phyloP scores from a whole-genome alignment of 1,140 invertebrate genomes.

The Apis laboriosa region DNA sequence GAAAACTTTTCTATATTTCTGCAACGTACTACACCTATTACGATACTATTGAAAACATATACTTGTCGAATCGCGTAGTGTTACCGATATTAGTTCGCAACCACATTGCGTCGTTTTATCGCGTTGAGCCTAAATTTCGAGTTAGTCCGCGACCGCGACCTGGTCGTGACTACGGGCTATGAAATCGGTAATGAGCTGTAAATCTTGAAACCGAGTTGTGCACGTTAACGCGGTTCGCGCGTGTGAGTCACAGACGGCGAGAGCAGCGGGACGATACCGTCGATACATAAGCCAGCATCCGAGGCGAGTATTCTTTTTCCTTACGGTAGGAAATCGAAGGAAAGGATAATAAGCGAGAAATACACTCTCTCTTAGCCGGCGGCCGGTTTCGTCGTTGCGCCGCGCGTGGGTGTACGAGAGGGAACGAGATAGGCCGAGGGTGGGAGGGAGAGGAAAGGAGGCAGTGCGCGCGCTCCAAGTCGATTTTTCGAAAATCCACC shows the following conservation, averaged over 20 bases:
- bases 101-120: background rate
- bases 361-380: conserved; percentile 70
- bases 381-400: conserved; percentile 64
- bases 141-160: conserved; percentile 32
- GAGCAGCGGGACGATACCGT: conserved; percentile 55
- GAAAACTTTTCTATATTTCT: too few species aligned
- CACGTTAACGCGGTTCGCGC: conserved; percentile 45
- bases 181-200: conserved; percentile 81
- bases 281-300: conserved; percentile 48
- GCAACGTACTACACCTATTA: too few species aligned
- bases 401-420: conserved; percentile 72
- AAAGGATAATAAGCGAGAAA: conserved; percentile 80
- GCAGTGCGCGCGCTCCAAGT: conserved; percentile 17
- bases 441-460: conserved; percentile 26
- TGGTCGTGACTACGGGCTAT: conserved; percentile 68
- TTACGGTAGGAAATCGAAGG: conserved; percentile 74
- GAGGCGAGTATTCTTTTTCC: conserved; percentile 62
- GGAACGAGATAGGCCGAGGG: conserved; percentile 22
- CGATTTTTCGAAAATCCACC: conserved; percentile 62
- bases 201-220: conserved; percentile 62
- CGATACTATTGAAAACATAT: background rate
- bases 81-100: background rate
- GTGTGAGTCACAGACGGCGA: conserved; percentile 66
- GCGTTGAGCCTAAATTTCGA: conserved; percentile 9
- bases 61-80: background rate